Conservation (phyloP, 2,888 invertebrate genomes). For the Agrypnus murinus region DNA sequence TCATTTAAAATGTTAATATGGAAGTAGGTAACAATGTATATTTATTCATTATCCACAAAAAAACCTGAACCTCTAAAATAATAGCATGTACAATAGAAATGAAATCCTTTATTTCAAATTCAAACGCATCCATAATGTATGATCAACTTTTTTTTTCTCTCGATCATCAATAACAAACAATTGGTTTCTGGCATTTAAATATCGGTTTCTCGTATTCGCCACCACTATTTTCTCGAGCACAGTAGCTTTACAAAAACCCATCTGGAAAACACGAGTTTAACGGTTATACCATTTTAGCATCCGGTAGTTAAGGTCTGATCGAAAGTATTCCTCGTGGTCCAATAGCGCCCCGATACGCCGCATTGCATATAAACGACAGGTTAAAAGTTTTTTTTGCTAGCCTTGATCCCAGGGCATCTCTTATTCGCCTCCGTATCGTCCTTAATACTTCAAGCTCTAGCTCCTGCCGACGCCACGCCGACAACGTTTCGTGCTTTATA, state of each 20-base stretch:
- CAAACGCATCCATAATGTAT: background rate
- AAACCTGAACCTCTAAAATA: too few species aligned
- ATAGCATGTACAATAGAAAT: too few species aligned
- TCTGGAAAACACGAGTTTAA: slow-evolving; percentile 40
- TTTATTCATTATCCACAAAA: too few species aligned
- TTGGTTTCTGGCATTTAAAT: slow-evolving; percentile 11
- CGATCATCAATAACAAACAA: slow-evolving; percentile 1
- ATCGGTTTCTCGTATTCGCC: slow-evolving; percentile 11
- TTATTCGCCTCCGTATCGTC: slow-evolving; percentile 31
- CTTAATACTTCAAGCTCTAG: slow-evolving; percentile 33
- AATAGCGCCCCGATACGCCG: slow-evolving; percentile 60
- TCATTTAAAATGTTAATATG: too few species aligned
- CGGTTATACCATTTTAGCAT: slow-evolving; percentile 44
- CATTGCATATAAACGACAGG: slow-evolving; percentile 63
- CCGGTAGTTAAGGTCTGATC: slow-evolving; percentile 58
- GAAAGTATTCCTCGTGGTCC: slow-evolving; percentile 63
- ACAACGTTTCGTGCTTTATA: slow-evolving; percentile 32
- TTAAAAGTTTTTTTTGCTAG: slow-evolving; percentile 55
- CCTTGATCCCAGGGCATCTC: slow-evolving; percentile 33
- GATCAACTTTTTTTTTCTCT: too few species aligned
- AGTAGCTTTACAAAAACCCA: slow-evolving; percentile 28
- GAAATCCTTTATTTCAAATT: background rate
- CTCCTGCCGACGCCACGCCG: too few species aligned
- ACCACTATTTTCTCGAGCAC: slow-evolving; percentile 5
- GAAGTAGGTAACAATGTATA: too few species aligned